phyloP scores from a whole-genome alignment of 2,888 invertebrate species.

The Zele albiditarsus region DNA sequence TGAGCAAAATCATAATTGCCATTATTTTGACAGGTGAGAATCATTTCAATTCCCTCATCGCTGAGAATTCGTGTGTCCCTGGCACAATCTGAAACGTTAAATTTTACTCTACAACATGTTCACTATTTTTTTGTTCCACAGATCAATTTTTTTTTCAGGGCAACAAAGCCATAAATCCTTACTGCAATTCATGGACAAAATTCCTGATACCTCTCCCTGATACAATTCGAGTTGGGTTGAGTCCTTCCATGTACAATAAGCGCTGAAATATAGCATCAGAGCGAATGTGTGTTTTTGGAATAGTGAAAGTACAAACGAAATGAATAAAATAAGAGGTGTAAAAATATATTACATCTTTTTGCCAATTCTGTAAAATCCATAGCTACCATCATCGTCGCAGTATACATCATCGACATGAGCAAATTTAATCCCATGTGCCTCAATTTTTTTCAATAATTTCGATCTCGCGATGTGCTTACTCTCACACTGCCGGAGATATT shows the following conservation, averaged over 20 bases:
- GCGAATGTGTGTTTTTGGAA: not conserved
- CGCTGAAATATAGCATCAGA: conserved; percentile 71
- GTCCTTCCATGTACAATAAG: conserved; percentile 78
- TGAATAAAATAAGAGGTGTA: not conserved
- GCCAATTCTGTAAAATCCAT: conserved; percentile 75
- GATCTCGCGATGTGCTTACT: conserved; percentile 77
- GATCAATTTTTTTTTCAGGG: not conserved
- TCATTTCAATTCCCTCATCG: conserved; percentile 73
- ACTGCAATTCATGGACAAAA: conserved; percentile 76
- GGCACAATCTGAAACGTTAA: conserved; percentile 76
- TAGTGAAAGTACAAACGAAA: not conserved
- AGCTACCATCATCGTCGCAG: conserved; percentile 82
- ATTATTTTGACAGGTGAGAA: conserved; percentile 74
- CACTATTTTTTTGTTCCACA: not conserved
- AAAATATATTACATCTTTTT: conserved; percentile 75
- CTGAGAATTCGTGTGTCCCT: conserved; percentile 76
- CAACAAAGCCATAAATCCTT: conserved; percentile 68
- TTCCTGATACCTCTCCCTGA: conserved; percentile 70
- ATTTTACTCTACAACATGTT: too few relatives aligned
- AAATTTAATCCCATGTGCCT: conserved; percentile 77
- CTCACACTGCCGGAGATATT: conserved; percentile 81
- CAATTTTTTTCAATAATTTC: conserved; percentile 75
- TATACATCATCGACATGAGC: conserved; percentile 74
- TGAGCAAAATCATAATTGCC: conserved; percentile 78
- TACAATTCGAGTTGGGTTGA: conserved; percentile 76